A percentile compares a stretch with the other conserved stretches of the same genome.
Conservation (phyloP, 2,888 invertebrate species). For the Dryococelus australis region DNA sequence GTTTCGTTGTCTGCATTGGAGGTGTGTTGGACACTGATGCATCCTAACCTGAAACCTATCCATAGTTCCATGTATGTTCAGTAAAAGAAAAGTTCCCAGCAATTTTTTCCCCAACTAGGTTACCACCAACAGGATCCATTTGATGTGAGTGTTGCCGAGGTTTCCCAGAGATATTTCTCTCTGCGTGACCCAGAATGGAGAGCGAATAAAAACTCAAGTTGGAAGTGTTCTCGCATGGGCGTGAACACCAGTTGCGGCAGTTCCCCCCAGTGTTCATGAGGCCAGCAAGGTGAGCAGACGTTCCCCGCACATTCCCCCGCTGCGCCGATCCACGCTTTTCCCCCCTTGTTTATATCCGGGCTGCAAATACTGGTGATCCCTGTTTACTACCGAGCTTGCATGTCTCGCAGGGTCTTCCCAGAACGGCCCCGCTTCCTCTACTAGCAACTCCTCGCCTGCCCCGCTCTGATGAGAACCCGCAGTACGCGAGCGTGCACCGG, state of each 20-base stretch:
- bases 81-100: neutral
- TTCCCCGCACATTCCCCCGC: neutral
- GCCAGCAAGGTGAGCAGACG: neutral
- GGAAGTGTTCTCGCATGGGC: neutral
- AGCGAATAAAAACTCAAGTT: neutral
- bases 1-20: no score
- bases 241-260: neutral
- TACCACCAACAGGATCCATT: neutral
- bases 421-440: neutral
- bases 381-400: conserved; percentile 2
- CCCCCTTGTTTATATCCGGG: neutral
- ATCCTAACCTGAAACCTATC: no score
- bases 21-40: no score
- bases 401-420: neutral
- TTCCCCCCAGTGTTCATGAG: neutral
- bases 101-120: neutral
- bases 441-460: neutral
- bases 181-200: neutral
- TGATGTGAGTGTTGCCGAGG: neutral
- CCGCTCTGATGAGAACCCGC: neutral
- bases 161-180: neutral
- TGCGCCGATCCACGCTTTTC: neutral
- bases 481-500: neutral
- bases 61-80: neutral
- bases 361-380: neutral